These are phyloP conservation scores for Maniola hyperantus DNA, from an alignment of 2,888 invertebrate genomes.

Conservation along the genomic window DNA sequence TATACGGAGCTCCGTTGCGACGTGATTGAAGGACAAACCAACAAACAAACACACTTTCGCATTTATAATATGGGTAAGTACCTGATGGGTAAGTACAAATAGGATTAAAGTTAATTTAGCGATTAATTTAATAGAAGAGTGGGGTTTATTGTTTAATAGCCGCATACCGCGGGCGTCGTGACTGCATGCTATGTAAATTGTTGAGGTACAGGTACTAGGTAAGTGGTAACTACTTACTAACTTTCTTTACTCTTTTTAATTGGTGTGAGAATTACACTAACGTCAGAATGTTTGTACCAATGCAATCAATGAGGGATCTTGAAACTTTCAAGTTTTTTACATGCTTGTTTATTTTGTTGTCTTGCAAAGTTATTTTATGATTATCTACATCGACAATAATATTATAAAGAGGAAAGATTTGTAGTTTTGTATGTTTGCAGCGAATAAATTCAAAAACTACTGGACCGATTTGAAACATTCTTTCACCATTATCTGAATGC, in stretches of 20 bases:
- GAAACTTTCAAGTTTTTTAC: conserved; percentile 4
- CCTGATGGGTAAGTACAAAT: neutral
- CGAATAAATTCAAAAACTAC: no score
- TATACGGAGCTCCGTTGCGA: no score
- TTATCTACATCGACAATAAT: no score
- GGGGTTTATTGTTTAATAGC: conserved; percentile 27
- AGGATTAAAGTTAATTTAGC: conserved; percentile 5
- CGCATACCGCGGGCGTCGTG: conserved; percentile 20
- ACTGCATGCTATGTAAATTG: conserved; percentile 36
- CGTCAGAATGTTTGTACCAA: conserved; percentile 18
- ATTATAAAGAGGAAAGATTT: no score
- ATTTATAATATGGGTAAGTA: no score
- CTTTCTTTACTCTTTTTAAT: conserved; percentile 34
- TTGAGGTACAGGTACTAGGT: conserved; percentile 4
- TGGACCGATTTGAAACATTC: no score
- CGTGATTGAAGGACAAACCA: no score
- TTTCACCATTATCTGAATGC: no score
- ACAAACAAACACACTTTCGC: no score
- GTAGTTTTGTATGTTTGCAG: no score
- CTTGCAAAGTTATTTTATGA: neutral
- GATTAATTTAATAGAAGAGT: conserved; percentile 27
- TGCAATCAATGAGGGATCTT: conserved; percentile 19
- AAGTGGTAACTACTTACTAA: conserved; percentile 20
- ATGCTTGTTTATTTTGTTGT: neutral
- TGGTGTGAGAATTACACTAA: conserved; percentile 30